A percentile compares a stretch with the other conserved stretches of the same genome.
Conservation (phyloP, 2,113 vertebrate species). For the Fregetta grallaria region DNA sequence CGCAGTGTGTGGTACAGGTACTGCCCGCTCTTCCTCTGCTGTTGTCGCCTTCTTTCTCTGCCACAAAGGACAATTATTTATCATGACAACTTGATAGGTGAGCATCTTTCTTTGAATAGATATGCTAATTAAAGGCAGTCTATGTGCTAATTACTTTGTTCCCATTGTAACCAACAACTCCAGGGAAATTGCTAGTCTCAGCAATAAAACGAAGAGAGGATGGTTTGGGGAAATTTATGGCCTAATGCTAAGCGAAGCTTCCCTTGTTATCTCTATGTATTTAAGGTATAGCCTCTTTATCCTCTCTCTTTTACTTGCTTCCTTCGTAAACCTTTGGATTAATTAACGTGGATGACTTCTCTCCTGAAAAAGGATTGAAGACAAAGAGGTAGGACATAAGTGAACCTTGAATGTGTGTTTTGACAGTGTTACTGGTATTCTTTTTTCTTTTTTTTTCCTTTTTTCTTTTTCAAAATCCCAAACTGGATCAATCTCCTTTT, state of each 20-base stretch:
- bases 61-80: not conserved
- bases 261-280: not conserved
- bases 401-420: not conserved
- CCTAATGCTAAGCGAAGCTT: not conserved
- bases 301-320: not conserved
- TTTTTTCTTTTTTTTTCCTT: not conserved
- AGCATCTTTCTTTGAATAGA: not conserved
- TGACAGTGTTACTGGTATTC: not conserved
- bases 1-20: not conserved
- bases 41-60: not conserved
- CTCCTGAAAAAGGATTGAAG: not conserved
- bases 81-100: not conserved
- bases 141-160: not conserved
- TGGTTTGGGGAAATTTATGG: not conserved
- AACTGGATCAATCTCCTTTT: not conserved
- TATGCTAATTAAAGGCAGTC: not conserved
- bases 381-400: not conserved
- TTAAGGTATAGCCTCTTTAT: not conserved
- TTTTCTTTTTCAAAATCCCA: not conserved
- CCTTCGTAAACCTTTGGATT: not conserved
- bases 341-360: not conserved
- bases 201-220: not conserved
- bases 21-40: not conserved
- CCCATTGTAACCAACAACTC: not conserved
- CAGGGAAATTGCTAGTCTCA: not conserved